Evolutionary conservation across 2,888 invertebrate species (phyloP), one percentile per base, ranked within the genome.

Genomic region (Ectobius pallidus): DNA sequence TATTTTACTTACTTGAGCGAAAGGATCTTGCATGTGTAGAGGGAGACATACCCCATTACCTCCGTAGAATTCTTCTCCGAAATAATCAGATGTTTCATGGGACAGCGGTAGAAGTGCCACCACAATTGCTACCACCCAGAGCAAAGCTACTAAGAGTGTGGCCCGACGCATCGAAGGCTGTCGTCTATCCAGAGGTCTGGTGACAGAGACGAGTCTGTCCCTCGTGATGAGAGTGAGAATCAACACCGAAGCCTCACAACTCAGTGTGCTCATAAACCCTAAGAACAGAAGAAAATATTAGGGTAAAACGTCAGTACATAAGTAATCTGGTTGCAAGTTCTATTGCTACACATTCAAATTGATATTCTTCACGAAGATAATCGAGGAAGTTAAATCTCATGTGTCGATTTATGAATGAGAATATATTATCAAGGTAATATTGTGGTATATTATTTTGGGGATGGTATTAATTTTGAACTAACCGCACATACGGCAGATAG

Each of bases 41-140:
- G 88, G 86, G 25, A 89, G 79, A 76, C 88, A 89, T 20, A 89
- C 87, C 6, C 88, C 88, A 76, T 89, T 89, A 77, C 83, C 86
- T 2, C 87, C 87, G 79, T 88, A 89, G 76, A 88, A 88, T 77
- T 87, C 84, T 30, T 81, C 80, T 0, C 87, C 87, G 77, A 87
- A 89, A 77, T 88, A 88, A 1, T 79, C 77, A 27, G 80, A 78
- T n/a, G 83, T 81, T 9, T 79, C 74, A 20, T 83, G 80, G 0
- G 78, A 75, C n/a, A 88, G 77, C 0, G 88, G 88, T 0, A 84
- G 81, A 2, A 84, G 81, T 0, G 88, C 86, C 9, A 87, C 80
- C 0, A 81, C 74, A 6, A 84, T 82, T 1, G 88, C 86, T 22
- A 85, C 73, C 55, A 82, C 79, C 88, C 88, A 89, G 9, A 87